These are phyloP conservation scores for Hypocryptadius cinnamomeus DNA, from an alignment of 2,113 vertebrate genomes.

Conservation along the genomic window DNA sequence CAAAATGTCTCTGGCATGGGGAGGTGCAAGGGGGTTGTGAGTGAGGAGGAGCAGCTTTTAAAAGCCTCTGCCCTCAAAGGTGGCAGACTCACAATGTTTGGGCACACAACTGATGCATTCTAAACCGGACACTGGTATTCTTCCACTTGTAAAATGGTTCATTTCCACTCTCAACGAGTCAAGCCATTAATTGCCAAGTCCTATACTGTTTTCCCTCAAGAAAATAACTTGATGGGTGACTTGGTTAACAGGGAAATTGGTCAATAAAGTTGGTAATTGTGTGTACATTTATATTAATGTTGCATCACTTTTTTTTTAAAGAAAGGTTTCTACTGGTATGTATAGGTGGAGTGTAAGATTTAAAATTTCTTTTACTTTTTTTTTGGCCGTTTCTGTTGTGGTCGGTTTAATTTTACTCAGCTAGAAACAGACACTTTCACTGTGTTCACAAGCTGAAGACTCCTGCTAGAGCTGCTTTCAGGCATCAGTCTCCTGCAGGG, in stretches of 20 bases:
- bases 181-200: fast-evolving
- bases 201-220: neutral
- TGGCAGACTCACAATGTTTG: fast-evolving
- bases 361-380: neutral
- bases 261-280: neutral
- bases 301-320: no score
- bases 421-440: neutral
- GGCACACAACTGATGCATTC: fast-evolving
- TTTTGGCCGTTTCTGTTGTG: neutral
- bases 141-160: neutral
- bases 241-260: neutral
- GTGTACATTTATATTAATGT: neutral
- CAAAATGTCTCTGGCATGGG: fast-evolving
- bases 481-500: neutral
- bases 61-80: neutral
- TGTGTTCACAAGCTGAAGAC: neutral
- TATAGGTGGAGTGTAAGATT: neutral
- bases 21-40: fast-evolving
- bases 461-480: neutral
- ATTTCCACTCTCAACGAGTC: neutral
- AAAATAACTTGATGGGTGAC: neutral
- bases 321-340: neutral
- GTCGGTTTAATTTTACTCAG: neutral
- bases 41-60: neutral
- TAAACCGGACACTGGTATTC: fast-evolving